Percentiles rank a stretch among this genome's conserved stretches.
phyloP scores from a whole-genome alignment of 1,140 invertebrate species.

The Antheraea pernyi region DNA sequence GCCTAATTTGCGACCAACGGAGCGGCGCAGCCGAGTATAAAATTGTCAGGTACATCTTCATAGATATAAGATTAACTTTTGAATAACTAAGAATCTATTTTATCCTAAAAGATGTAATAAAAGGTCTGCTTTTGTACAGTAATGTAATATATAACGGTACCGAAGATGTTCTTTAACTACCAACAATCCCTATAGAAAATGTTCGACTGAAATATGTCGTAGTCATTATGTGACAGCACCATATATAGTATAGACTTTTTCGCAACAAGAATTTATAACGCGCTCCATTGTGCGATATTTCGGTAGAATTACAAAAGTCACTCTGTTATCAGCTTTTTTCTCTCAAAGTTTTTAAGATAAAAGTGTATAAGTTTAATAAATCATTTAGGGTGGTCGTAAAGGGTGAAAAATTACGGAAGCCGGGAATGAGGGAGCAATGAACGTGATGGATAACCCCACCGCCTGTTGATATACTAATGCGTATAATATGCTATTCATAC shows the following conservation, averaged over 20 bases:
- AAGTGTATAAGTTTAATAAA: conserved; percentile 14
- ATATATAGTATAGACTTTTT: neutral
- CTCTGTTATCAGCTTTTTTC: conserved; percentile 14
- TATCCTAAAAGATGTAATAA: too few species aligned
- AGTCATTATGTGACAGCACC: too few species aligned
- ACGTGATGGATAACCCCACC: neutral
- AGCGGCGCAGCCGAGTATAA: too few species aligned
- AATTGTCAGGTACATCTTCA: too few species aligned
- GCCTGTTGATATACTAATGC: neutral
- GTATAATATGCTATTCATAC: neutral
- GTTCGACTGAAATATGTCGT: too few species aligned
- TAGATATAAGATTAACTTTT: too few species aligned
- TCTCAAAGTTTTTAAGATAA: conserved; percentile 8
- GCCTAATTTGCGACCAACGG: too few species aligned
- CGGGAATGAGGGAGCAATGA: neutral
- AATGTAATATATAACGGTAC: too few species aligned
- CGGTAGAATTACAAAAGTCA: neutral
- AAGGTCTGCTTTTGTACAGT: too few species aligned
- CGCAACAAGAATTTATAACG: neutral
- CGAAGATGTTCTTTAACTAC: too few species aligned
- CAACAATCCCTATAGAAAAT: too few species aligned
- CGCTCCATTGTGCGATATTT: conserved; percentile 6
- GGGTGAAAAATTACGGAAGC: conserved; percentile 12
- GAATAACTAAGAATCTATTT: too few species aligned
- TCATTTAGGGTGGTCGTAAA: conserved; percentile 9